phyloP scores from a whole-genome alignment of 2,113 vertebrate species.

The Parus major region DNA sequence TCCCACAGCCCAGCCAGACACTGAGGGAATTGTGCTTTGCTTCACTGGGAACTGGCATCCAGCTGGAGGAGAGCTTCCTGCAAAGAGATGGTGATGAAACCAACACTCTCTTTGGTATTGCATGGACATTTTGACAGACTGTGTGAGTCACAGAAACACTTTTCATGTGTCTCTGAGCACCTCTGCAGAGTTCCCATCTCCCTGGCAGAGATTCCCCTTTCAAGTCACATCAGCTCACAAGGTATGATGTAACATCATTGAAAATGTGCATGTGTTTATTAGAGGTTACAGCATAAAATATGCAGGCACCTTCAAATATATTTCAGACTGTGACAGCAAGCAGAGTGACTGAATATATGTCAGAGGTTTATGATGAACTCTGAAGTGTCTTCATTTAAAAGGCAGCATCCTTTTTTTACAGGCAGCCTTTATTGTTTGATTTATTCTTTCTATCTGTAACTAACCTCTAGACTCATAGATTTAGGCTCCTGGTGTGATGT shows the following conservation, averaged over 20 bases:
- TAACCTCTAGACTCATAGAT: constrained; percentile 44
- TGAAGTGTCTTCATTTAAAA: constrained; percentile 55
- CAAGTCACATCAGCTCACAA: constrained; percentile 1
- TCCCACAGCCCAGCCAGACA: not conserved
- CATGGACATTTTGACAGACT: not conserved
- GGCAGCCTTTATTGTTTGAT: constrained; percentile 49
- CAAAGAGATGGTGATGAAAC: not conserved
- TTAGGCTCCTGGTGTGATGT: constrained; percentile 28
- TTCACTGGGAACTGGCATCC: not conserved
- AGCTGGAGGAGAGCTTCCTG: not conserved
- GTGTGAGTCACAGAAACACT: not conserved
- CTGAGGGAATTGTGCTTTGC: not conserved
- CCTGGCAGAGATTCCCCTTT: not conserved
- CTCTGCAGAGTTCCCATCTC: not conserved
- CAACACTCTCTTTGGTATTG: not conserved
- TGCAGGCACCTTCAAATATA: constrained; percentile 40
- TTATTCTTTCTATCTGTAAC: constrained; percentile 47
- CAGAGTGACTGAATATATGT: constrained; percentile 44
- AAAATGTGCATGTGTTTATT: constrained; percentile 33
- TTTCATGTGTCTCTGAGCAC: not conserved
- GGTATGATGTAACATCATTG: constrained; percentile 22
- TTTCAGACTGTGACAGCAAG: constrained; percentile 8
- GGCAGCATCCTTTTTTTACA: constrained; percentile 11
- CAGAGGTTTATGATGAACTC: constrained; percentile 52
- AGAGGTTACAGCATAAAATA: constrained; percentile 33